These are phyloP conservation scores for Amblyopsis hoosieri DNA, from an alignment of 2,797 vertebrate genomes.

Conservation along the genomic window DNA sequence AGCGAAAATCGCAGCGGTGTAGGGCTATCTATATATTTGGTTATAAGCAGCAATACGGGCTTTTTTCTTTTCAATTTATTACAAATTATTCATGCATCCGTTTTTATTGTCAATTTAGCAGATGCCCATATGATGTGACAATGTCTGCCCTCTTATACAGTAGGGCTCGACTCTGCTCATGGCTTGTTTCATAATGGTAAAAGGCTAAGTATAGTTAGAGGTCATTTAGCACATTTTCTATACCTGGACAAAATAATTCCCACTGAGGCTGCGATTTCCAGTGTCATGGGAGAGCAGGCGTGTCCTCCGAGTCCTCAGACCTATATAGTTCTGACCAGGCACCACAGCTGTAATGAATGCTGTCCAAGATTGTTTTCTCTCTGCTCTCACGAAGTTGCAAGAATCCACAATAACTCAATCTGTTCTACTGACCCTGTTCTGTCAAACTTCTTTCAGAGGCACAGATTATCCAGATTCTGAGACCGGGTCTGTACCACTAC, in stretches of 20 bases:
- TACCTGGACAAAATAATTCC: neutral
- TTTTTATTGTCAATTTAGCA: no score
- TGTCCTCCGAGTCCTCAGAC: constrained; percentile 29
- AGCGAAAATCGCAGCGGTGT: no score
- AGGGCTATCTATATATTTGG: no score
- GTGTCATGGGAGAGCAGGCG: constrained; percentile 36
- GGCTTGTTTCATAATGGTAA: no score
- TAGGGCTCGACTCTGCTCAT: no score
- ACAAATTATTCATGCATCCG: no score
- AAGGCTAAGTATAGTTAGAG: neutral
- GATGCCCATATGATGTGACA: no score
- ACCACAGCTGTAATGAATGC: constrained; percentile 39
- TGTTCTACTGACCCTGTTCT: constrained; percentile 36
- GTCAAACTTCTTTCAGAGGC: constrained; percentile 9
- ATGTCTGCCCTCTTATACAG: no score
- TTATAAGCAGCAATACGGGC: no score
- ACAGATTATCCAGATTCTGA: constrained; percentile 5
- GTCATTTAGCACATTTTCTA: neutral
- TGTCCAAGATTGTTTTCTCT: constrained; percentile 30
- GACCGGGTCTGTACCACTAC: neutral
- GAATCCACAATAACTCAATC: constrained; percentile 11
- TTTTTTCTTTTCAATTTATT: no score
- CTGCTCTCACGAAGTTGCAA: constrained; percentile 19
- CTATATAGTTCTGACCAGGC: constrained; percentile 23
- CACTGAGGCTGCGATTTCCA: constrained; percentile 11